Evolutionary conservation across 2,888 invertebrate species (phyloP), one percentile per base, ranked within the genome.

Genomic region (Nomada fucata): DNA sequence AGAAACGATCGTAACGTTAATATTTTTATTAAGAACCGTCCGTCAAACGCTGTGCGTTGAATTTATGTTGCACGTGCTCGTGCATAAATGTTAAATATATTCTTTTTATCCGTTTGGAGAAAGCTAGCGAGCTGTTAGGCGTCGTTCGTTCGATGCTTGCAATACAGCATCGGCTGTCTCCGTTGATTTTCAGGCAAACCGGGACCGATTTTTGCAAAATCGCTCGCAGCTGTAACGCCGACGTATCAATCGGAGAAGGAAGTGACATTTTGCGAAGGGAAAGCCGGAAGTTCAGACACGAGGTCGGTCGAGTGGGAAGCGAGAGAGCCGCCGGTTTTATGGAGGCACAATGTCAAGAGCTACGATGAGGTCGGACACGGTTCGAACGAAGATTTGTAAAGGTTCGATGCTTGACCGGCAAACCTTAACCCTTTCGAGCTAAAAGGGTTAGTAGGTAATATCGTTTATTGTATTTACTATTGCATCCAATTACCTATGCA

Each of bases 221-320:
- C 71, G 70, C 69, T 61, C 61, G 68, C 75, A 59, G n/a, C 70
- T 53, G 52, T 47, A 68, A 57, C 47, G 59, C 29, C 73, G 69
- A 71, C 71, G 82, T 84, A 77, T 82, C 76, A 83, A 83, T 81
- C 84, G 85, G 75, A 79, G 67, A 53, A 85, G 88, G 86, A 90
- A 90, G 82, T 89, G 86, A 88, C 89, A 90, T 90, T 90, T 89
- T 80, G 81, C 84, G 18, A 81, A 85, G 86, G 86, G 89, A 91
- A 91, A 91, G 89, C 86, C 89, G 90, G 91, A 91, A 91, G 89
- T 80, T 81, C 57, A 79, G 78, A 61, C 59, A 71, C 64, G 82
- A 83, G 82, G 80, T 79, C 79, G 79, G 44, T 57, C 70, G 74
- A 86, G 73, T 69, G 76, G 84, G 79, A 86, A 86, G 70, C 53